Evolutionary conservation across 2,797 vertebrate species (phyloP).

Genomic region (Rachycentron canadum): DNA sequence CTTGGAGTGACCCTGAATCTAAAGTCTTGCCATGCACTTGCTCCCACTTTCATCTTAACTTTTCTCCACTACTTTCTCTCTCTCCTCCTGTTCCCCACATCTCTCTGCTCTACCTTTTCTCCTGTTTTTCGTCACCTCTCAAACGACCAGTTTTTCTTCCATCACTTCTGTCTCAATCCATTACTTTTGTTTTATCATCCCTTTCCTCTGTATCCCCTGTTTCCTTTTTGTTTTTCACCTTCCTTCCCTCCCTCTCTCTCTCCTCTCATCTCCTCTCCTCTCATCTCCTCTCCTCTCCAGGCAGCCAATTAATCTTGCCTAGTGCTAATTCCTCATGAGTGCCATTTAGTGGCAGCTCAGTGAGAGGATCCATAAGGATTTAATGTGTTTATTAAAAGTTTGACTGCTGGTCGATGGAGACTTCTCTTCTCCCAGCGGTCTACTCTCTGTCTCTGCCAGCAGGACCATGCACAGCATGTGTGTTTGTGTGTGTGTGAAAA

Average conservation of each 20-base stretch:
- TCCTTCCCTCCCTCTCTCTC: constrained; percentile 6
- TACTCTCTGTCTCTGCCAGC: constrained; percentile 63
- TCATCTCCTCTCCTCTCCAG: constrained; percentile 42
- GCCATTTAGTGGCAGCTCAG: constrained; percentile 72
- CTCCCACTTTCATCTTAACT: constrained; percentile 28
- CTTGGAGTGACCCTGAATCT: constrained; percentile 56
- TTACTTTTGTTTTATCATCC: not conserved
- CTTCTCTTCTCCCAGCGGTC: constrained; percentile 50
- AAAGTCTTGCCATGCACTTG: constrained; percentile 21
- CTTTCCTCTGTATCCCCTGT: not conserved
- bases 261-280: constrained; percentile 4
- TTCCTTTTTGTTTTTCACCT: constrained; percentile 10
- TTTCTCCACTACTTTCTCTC: constrained; percentile 8
- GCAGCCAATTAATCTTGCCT: constrained; percentile 75
- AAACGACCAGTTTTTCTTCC: not conserved
- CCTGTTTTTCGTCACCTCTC: constrained; percentile 2
- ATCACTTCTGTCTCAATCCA: not conserved
- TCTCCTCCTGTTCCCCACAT: not conserved
- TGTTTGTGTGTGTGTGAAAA: constrained; percentile 47
- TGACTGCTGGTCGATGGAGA: constrained; percentile 72
- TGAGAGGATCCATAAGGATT: constrained; percentile 77
- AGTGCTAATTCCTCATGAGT: constrained; percentile 75
- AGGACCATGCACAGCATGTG: constrained; percentile 55
- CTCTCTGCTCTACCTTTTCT: not conserved
- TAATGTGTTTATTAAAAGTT: constrained; percentile 81